Conservation (phyloP, 2,888 invertebrate genomes). For the Gortyna flavago region DNA sequence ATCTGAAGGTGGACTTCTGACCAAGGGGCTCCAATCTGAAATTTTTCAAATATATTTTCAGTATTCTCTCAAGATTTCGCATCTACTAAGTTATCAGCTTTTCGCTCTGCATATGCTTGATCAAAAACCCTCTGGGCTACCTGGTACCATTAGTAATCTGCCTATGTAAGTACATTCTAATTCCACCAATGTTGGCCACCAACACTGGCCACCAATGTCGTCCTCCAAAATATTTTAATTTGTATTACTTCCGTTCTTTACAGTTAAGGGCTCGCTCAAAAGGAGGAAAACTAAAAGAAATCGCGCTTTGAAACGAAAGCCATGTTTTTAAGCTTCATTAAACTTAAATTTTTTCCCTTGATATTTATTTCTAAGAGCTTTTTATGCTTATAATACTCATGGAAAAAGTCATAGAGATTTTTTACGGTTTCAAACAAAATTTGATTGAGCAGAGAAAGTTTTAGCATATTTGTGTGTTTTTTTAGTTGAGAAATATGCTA, state of each 20-base stretch:
- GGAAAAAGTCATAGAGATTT: conserved; percentile 19
- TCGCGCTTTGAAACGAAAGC: conserved; percentile 50
- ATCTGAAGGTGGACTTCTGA: too few relatives aligned
- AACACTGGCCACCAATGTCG: neutral
- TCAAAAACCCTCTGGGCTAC: neutral
- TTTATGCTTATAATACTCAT: conserved; percentile 37
- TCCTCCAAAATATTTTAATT: conserved; percentile 48
- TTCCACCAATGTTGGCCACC: conserved; percentile 3
- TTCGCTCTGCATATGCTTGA: neutral
- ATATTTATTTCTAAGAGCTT: conserved; percentile 54
- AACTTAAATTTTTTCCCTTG: conserved; percentile 49
- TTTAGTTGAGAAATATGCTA: neutral
- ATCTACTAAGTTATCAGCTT: neutral
- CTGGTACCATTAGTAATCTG: neutral
- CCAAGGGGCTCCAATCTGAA: too few relatives aligned
- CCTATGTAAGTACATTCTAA: neutral
- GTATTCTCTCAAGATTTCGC: neutral
- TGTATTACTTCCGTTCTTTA: conserved; percentile 33
- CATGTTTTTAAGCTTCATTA: conserved; percentile 49
- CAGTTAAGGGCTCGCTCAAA: conserved; percentile 27
- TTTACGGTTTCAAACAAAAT: conserved; percentile 10
- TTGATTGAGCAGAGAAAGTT: conserved; percentile 10
- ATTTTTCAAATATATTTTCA: too few relatives aligned
- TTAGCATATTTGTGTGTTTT: neutral
- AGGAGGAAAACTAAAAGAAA: conserved; percentile 44